Conservation (phyloP, 2,888 invertebrate species). For the Trachelus iudaicus region DNA sequence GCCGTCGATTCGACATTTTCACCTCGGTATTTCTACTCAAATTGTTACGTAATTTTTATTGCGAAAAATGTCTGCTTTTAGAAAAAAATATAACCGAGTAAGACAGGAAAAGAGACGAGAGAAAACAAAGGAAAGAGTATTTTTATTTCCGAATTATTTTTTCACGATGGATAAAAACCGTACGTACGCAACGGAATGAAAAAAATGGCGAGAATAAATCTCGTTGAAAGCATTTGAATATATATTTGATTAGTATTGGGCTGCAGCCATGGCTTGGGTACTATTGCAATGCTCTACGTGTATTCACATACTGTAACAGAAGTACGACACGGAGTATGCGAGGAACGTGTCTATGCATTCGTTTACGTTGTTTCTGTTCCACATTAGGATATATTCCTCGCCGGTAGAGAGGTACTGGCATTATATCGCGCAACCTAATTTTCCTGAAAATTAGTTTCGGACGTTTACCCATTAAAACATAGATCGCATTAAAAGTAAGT, state of each 20-base stretch:
- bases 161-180: not conserved
- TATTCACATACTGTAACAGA: not conserved
- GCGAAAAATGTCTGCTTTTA: not conserved
- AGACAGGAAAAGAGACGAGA: not conserved
- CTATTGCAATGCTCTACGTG: not conserved
- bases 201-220: not conserved
- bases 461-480: constrained; percentile 27
- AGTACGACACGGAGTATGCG: not conserved
- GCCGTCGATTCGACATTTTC: not conserved
- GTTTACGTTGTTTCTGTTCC: constrained; percentile 9
- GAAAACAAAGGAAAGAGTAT: not conserved
- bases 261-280: not conserved
- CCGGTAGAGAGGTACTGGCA: not conserved
- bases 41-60: too few relatives aligned
- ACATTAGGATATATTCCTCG: constrained; percentile 13
- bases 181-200: not conserved
- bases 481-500: not conserved
- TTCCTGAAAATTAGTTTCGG: constrained; percentile 36
- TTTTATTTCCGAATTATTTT: not conserved
- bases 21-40: not conserved
- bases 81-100: not conserved
- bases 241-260: not conserved
- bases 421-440: constrained; percentile 21
- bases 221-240: not conserved
- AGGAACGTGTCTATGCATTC: constrained; percentile 27